Evolutionary conservation across 53 echinoderm and acorn worm species (phyloP), one percentile per base, ranked within the genome.

Genomic region (Actinopyga echinites): DNA sequence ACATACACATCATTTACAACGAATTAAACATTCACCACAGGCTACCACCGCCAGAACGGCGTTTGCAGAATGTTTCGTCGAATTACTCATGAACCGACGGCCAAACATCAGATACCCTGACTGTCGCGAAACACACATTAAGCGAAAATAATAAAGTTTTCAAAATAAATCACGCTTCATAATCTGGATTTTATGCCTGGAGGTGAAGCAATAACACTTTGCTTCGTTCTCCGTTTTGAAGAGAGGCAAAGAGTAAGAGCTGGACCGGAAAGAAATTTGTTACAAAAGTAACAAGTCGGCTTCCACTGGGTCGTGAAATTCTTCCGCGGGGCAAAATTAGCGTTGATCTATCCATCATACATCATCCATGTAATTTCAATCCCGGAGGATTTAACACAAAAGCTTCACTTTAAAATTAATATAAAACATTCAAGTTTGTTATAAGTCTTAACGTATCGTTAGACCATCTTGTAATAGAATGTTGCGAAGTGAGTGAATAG

Each of bases 91-190:
- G 40, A 23, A 71, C 71, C 40, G 71, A 40, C 71, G 44, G 71
- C 71, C 71, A 71, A 71, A 71, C 71, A 71, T 13, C 71, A 71
- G 43, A 22, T 71, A 22, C 34, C 40, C 71, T 71, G 71, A 42
- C 40, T 71, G 42, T 37, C 71, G 40, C 43, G 20, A 36, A 71
- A 22, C 24, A 71, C 71, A 71, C 71, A 71, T 42, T 71, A 25
- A 71, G 71, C 44, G 71, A 71, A 71, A 71, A 71, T 71, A 71
- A 71, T 71, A 71, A 71, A 71, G 71, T 71, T 71, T 71, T 71
- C 71, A 71, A 71, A 71, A 44, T 71, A 71, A 71, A 71, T 71
- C 71, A 71, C 71, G 71, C 71, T 71, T 40, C 45, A 71, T 71
- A 71, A 71, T 71, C 71, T 25, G 28, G 71, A 71, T 71, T 71